Evolutionary conservation across 2,797 vertebrate genomes (phyloP).

Genomic region (Acanthurus lineatus): DNA sequence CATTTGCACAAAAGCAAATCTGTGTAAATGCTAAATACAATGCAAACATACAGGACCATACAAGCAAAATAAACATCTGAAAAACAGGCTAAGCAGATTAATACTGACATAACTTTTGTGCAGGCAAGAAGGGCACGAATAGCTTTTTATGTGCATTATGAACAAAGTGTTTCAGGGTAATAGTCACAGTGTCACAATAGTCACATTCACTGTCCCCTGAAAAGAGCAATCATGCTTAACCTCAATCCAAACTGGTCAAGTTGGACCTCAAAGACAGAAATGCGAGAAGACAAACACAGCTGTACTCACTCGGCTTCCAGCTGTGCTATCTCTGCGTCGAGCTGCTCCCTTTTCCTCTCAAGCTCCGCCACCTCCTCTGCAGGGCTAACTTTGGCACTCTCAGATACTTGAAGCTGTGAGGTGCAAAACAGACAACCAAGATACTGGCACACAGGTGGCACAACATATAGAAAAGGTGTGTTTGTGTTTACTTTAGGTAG

Average conservation of each 20-base stretch:
- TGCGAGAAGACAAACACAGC: slow-evolving; percentile 49
- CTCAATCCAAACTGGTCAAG: slow-evolving; percentile 4
- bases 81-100: not conserved
- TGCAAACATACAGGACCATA: not conserved
- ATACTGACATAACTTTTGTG: not conserved
- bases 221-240: slow-evolving; percentile 16
- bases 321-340: slow-evolving; percentile 89
- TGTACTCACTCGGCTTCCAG: slow-evolving; percentile 89
- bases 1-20: slow-evolving; percentile 8
- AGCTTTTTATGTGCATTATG: not conserved
- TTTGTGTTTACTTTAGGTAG: not conserved
- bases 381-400: slow-evolving; percentile 67
- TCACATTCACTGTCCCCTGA: not conserved
- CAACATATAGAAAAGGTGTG: not conserved
- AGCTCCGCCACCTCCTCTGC: slow-evolving; percentile 86
- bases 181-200: too few relatives aligned
- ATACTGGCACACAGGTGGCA: not conserved
- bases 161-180: not conserved
- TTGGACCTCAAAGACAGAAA: slow-evolving; percentile 39
- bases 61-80: not conserved
- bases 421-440: slow-evolving; percentile 18
- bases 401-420: slow-evolving; percentile 69
- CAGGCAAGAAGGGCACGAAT: not conserved
- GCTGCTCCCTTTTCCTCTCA: slow-evolving; percentile 79
- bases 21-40: slow-evolving; percentile 2